A percentile compares a stretch with the other conserved stretches of the same genome.
These are phyloP conservation scores for Flabesymbios commensalis DNA, from an alignment of 2,888 invertebrate species.

Conservation along the genomic window DNA sequence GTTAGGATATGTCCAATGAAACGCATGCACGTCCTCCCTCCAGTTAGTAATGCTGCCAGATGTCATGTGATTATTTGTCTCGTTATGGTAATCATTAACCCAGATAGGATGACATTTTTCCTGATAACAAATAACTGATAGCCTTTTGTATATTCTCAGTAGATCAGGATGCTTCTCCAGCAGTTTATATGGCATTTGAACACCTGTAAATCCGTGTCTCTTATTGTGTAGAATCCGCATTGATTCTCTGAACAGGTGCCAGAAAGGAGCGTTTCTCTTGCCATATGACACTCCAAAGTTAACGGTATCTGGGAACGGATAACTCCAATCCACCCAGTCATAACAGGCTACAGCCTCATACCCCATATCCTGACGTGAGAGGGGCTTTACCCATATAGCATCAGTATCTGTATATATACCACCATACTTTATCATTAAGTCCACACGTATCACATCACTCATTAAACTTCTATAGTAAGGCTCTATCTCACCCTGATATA, in stretches of 20 bases:
- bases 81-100: constrained; percentile 43
- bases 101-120: constrained; percentile 52
- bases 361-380: constrained; percentile 38
- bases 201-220: constrained; percentile 36
- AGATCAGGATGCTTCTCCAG: constrained; percentile 44
- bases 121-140: constrained; percentile 48
- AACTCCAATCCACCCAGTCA: constrained; percentile 48
- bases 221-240: constrained; percentile 37
- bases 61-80: constrained; percentile 37
- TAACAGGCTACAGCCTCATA: constrained; percentile 51
- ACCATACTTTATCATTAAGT: constrained; percentile 53
- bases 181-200: constrained; percentile 39
- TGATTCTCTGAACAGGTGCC: constrained; percentile 35
- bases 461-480: constrained; percentile 44
- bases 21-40: constrained; percentile 29
- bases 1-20: constrained; percentile 51
- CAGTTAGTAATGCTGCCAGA: constrained; percentile 40
- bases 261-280: constrained; percentile 37
- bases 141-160: constrained; percentile 43
- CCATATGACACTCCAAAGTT: constrained; percentile 40
- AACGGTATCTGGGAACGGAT: constrained; percentile 34
- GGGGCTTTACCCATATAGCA: constrained; percentile 49
- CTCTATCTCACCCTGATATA: constrained; percentile 36
- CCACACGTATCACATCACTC: constrained; percentile 54
- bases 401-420: constrained; percentile 59